Conservation (phyloP, 2,113 vertebrate species). For the Trichomycterus rosablanca region DNA sequence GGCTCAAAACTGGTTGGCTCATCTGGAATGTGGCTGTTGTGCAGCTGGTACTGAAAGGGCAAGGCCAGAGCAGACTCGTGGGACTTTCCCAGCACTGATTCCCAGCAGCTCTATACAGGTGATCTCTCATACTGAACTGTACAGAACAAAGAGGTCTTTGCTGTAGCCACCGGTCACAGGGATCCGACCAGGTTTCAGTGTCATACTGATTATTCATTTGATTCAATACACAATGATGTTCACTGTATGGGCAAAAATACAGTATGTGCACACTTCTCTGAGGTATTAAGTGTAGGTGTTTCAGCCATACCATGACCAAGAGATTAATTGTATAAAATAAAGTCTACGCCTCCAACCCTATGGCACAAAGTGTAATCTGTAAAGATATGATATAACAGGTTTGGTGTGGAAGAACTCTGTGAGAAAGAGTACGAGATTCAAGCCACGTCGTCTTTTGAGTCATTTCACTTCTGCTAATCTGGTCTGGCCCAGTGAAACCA, state of each 20-base stretch:
- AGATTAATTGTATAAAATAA: no score
- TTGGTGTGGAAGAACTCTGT: no score
- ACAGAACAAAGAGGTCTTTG: conserved; percentile 35
- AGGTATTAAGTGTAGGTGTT: no score
- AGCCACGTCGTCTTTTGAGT: conserved; percentile 22
- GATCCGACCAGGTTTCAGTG: not conserved
- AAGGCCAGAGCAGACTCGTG: conserved; percentile 22
- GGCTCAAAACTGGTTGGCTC: not conserved
- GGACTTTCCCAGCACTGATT: conserved; percentile 32
- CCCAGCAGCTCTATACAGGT: conserved; percentile 29
- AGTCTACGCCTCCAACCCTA: no score
- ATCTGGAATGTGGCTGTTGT: conserved; percentile 26
- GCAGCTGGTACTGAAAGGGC: conserved; percentile 19
- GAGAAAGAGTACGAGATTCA: conserved; percentile 23
- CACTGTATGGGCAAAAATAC: not conserved
- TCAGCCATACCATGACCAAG: no score
- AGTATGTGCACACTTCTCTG: not conserved
- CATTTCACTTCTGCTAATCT: conserved; percentile 25
- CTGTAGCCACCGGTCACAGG: conserved; percentile 1
- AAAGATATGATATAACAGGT: no score
- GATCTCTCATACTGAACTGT: conserved; percentile 5
- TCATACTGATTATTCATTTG: conserved; percentile 1
- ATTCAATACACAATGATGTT: not conserved
- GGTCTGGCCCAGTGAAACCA: conserved; percentile 17
- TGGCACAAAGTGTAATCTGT: no score